Evolutionary conservation across 2,113 vertebrate species (phyloP).

Genomic region (Peromyscus leucopus): DNA sequence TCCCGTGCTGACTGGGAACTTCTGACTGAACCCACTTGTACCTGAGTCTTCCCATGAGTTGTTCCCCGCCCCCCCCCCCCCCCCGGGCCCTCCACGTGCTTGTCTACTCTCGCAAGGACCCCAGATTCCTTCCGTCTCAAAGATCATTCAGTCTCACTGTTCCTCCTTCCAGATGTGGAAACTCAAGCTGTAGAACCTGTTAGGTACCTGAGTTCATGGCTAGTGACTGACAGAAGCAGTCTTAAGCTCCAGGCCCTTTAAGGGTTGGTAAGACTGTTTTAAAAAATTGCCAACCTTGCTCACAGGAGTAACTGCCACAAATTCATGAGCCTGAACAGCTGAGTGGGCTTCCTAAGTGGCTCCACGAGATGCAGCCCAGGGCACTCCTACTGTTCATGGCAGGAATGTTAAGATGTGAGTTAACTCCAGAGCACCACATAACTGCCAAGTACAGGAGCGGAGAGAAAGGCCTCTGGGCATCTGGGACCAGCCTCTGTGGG

Average conservation of each 20-base stretch:
- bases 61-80: background rate
- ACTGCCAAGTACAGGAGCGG: background rate
- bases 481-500: background rate
- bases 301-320: background rate
- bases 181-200: background rate
- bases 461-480: background rate
- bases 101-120: background rate
- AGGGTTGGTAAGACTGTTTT: background rate
- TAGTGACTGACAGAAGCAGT: background rate
- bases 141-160: background rate
- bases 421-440: too few relatives aligned
- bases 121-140: background rate
- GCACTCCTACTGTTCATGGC: background rate
- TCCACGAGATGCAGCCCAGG: background rate
- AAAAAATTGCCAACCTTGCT: too few relatives aligned
- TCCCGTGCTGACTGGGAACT: background rate
- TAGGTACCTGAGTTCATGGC: background rate
- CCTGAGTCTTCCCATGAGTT: background rate
- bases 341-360: background rate
- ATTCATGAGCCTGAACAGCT: background rate
- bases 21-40: background rate
- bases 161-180: background rate
- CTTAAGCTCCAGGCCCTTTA: background rate
- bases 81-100: fast-evolving
- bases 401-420: background rate